These are phyloP conservation scores for Tiliacea citrago DNA, from an alignment of 2,888 invertebrate species.

Conservation along the genomic window DNA sequence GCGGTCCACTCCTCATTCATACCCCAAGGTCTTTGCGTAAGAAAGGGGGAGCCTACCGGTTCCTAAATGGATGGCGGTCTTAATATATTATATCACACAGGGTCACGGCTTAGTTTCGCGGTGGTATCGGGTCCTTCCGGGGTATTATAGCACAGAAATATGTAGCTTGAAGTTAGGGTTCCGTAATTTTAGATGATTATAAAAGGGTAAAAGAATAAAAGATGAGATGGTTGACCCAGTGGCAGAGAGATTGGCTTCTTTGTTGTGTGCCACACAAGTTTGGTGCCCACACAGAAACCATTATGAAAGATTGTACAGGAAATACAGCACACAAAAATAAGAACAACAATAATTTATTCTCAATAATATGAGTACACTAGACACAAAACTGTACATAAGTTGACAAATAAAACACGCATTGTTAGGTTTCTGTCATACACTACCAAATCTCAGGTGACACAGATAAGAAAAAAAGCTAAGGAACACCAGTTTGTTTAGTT, in stretches of 20 bases:
- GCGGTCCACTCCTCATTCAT: conserved; percentile 12
- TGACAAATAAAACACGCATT: too few species aligned
- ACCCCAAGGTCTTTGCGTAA: conserved; percentile 23
- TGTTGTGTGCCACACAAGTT: background rate
- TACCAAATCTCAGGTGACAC: too few species aligned
- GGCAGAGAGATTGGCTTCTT: background rate
- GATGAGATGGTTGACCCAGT: too few species aligned
- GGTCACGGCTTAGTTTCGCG: conserved; percentile 52
- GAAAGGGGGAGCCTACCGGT: conserved; percentile 44
- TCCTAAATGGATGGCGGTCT: conserved; percentile 61
- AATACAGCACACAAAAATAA: background rate
- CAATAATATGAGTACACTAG: too few species aligned
- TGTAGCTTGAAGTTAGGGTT: conserved; percentile 29
- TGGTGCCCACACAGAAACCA: background rate
- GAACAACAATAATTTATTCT: too few species aligned
- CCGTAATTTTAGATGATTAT: conserved; percentile 10
- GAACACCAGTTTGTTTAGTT: too few species aligned
- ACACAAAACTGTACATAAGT: too few species aligned
- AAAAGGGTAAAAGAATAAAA: background rate
- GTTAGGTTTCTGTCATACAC: too few species aligned
- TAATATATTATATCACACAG: conserved; percentile 56
- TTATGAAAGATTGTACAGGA: background rate
- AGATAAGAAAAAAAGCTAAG: background rate
- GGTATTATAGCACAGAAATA: conserved; percentile 42
- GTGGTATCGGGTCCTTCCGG: conserved; percentile 43